Base-by-base conservation (phyloP, 1,140 invertebrate genomes). In the Maniola jurtina region DNA sequence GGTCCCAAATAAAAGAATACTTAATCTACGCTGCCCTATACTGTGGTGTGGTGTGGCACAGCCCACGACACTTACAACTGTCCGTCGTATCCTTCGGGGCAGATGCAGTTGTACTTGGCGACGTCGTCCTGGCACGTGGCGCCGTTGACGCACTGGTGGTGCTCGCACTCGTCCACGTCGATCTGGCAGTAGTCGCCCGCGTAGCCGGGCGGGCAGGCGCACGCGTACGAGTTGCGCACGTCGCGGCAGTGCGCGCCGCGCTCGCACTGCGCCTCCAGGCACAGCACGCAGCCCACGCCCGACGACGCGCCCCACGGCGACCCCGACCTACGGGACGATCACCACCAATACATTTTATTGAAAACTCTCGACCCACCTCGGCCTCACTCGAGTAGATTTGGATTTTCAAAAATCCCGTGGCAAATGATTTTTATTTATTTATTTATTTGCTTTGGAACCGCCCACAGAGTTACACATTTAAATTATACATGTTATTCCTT, bases 201-300 rank as follows among this genome's bases (percentile, higher is more conserved):
- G 80, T 94, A 97, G 8, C 98, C 98, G 2, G 92, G 77, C 6
- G 93, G 94, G 86, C 98, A 99, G 55, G 94, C 91, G 87, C 98
- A 99, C 6, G 94, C 90, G 83, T 97, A 99, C 35, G 94, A 94
- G 59, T 93, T 93, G 8, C 93, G 92, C 25, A 94, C 93, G 76
- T 97, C 94, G 5, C 92, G 90, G 86, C 98, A 99, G 61, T 91
- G 93, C 6, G 96, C 98, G 34, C 94, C 94, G 86, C 98, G 97
- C 69, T 94, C 93, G 86, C 98, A 99, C 79, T 97, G 95, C n/a
- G 90, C 83, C 59, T 97, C 93, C 81, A 97, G 97, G 80, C 97
- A 98, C 35, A 98, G 90, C 60, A 94, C 92, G 88, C 97, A 98
- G 36, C 95, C 95, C 66, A 86, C 79, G 71, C 80, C 81, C 52